phyloP scores from a whole-genome alignment of 2,113 vertebrate genomes.

The Oreocharis arfaki region DNA sequence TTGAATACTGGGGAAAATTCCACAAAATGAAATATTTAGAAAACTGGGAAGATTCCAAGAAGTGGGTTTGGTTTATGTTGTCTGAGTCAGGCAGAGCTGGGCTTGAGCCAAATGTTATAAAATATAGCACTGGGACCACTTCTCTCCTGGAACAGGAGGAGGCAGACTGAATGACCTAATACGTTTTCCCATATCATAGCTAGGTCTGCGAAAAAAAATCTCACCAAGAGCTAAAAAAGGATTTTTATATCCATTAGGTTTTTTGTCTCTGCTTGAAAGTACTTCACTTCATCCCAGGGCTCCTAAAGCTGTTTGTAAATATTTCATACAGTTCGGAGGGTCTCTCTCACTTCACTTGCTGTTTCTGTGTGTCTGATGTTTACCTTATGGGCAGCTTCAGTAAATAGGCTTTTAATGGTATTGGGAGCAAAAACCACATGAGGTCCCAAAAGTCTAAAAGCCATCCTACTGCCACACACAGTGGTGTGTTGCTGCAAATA shows the following conservation, averaged over 20 bases:
- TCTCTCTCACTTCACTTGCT: background rate
- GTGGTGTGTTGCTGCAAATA: background rate
- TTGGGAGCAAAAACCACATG: background rate
- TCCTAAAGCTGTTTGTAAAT: conserved; percentile 33
- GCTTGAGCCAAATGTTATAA: background rate
- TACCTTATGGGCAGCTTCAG: background rate
- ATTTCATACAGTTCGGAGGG: conserved; percentile 30
- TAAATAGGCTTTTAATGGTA: conserved; percentile 12
- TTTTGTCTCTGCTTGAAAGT: conserved; percentile 5
- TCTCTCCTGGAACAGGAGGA: background rate
- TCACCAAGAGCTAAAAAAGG: background rate
- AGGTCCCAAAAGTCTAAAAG: background rate
- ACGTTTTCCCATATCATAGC: background rate
- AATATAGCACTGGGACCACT: background rate
- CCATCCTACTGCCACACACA: background rate
- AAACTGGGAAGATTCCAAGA: background rate
- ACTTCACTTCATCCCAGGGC: conserved; percentile 10
- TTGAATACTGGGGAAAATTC: background rate
- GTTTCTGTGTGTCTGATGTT: background rate
- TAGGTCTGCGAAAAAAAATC: conserved; percentile 7
- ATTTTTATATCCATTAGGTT: conserved; percentile 27
- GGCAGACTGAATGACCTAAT: background rate
- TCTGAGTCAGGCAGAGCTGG: background rate
- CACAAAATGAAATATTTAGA: background rate
- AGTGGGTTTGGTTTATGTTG: background rate